Conservation (phyloP, 92 coral and sea anemone genomes). For the Epizoanthus illoricatus region DNA sequence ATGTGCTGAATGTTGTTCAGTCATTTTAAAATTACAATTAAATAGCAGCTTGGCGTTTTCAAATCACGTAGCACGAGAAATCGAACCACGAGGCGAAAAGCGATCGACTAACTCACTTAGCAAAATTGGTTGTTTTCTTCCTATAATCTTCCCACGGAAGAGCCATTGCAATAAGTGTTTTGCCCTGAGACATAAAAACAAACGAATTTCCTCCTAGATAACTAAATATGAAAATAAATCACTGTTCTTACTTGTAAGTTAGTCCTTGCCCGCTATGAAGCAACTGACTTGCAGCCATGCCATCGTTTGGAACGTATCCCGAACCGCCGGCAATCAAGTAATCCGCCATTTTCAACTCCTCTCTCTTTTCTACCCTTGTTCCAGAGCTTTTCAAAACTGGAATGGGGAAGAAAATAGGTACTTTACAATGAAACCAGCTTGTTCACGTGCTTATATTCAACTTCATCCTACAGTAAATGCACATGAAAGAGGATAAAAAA, state of each 20-base stretch:
- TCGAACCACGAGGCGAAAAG: too few relatives aligned
- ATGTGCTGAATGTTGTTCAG: too few relatives aligned
- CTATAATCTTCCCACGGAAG: too few relatives aligned
- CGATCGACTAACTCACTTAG: too few relatives aligned
- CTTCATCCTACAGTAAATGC: too few relatives aligned
- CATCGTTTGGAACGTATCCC: conserved; percentile 87
- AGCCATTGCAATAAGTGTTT: neutral
- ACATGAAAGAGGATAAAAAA: too few relatives aligned
- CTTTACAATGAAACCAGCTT: neutral
- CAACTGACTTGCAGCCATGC: conserved; percentile 87
- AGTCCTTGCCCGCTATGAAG: conserved; percentile 78
- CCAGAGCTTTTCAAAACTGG: conserved; percentile 13
- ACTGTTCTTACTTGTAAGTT: conserved; percentile 83
- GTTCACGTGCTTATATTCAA: conserved; percentile 8
- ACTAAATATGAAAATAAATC: neutral
- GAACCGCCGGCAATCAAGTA: conserved; percentile 85
- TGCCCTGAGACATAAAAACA: neutral
- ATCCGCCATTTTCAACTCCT: conserved; percentile 65
- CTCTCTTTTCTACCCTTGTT: conserved; percentile 14
- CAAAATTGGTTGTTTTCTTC: too few relatives aligned
- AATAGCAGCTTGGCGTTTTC: too few relatives aligned
- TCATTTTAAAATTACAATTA: too few relatives aligned
- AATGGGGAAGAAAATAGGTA: conserved; percentile 13
- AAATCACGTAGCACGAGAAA: too few relatives aligned
- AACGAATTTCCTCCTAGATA: neutral